A percentile compares a stretch with the other conserved stretches of the same genome.
These are phyloP conservation scores for Pagetopsis macropterus DNA, from an alignment of 2,797 vertebrate species.

Conservation along the genomic window DNA sequence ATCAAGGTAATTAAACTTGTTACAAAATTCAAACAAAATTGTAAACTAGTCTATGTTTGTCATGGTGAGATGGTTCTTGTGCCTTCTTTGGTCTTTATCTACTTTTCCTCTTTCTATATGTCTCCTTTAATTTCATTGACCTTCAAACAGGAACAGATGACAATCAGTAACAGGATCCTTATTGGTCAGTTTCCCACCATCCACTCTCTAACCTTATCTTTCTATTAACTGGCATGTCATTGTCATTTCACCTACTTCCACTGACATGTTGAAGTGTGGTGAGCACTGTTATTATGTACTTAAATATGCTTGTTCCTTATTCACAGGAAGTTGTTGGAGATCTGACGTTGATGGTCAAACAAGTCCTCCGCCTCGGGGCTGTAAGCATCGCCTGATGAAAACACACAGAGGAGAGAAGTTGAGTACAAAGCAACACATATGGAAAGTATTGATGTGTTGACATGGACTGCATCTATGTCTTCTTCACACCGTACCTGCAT, in stretches of 20 bases:
- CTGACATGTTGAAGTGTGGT: conserved; percentile 60
- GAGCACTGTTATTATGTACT: conserved; percentile 63
- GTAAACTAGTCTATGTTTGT: conserved; percentile 56
- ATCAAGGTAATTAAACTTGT: conserved; percentile 47
- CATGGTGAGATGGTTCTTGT: conserved; percentile 45
- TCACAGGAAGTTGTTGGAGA: conserved; percentile 93
- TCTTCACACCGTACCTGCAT: conserved; percentile 84
- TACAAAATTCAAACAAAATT: conserved; percentile 43
- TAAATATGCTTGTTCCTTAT: conserved; percentile 42
- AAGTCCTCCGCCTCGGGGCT: conserved; percentile 86
- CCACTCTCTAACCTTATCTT: conserved; percentile 25
- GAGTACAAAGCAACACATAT: neutral
- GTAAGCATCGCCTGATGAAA: conserved; percentile 87
- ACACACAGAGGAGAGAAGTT: neutral
- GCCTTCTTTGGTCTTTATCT: conserved; percentile 33
- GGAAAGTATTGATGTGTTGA: neutral
- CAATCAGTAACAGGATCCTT: conserved; percentile 46
- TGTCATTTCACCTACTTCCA: conserved; percentile 54
- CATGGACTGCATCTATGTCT: no score
- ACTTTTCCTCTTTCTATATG: conserved; percentile 31
- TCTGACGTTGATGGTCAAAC: conserved; percentile 89
- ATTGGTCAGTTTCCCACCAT: conserved; percentile 21
- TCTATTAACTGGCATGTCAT: conserved; percentile 53
- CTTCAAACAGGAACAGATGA: conserved; percentile 46
- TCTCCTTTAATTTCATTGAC: conserved; percentile 29